A percentile compares a stretch with the other conserved stretches of the same genome.
These are phyloP conservation scores for Cheilosia impressa DNA, from an alignment of 2,888 invertebrate species.

Conservation along the genomic window DNA sequence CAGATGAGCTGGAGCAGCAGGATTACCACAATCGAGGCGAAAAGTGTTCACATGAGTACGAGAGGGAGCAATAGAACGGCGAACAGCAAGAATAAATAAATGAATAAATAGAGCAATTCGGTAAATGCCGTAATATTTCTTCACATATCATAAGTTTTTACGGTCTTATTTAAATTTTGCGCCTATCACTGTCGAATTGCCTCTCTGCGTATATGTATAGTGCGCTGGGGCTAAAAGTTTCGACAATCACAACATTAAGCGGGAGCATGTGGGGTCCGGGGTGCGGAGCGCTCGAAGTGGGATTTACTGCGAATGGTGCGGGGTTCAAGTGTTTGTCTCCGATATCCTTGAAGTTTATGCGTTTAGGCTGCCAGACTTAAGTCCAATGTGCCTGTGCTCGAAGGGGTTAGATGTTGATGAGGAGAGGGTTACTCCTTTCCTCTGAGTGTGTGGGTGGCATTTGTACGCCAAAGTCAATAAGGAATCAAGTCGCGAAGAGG, in stretches of 20 bases:
- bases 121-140: slow-evolving; percentile 82
- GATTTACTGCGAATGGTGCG: slow-evolving; percentile 71
- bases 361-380: slow-evolving; percentile 62
- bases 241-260: slow-evolving; percentile 63
- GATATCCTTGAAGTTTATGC: slow-evolving; percentile 73
- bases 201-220: slow-evolving; percentile 25
- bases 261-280: slow-evolving; percentile 2
- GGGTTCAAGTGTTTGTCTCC: slow-evolving; percentile 68
- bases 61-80: slow-evolving; percentile 25
- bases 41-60: slow-evolving; percentile 57
- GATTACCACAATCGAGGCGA: slow-evolving; percentile 70
- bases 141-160: slow-evolving; percentile 84
- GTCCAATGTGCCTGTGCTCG: slow-evolving; percentile 52
- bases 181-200: slow-evolving; percentile 68
- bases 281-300: slow-evolving; percentile 39
- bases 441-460: slow-evolving; percentile 32
- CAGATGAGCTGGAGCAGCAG: slow-evolving; percentile 46
- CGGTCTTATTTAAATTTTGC: slow-evolving; percentile 79
- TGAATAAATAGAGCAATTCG: slow-evolving; percentile 78
- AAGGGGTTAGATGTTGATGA: slow-evolving; percentile 47
- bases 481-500: slow-evolving; percentile 63
- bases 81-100: slow-evolving; percentile 73
- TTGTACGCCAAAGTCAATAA: slow-evolving; percentile 56
- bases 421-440: slow-evolving; percentile 22
- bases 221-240: slow-evolving; percentile 45